Conservation (phyloP, 2,797 vertebrate genomes). For the Clarias pachynema region DNA sequence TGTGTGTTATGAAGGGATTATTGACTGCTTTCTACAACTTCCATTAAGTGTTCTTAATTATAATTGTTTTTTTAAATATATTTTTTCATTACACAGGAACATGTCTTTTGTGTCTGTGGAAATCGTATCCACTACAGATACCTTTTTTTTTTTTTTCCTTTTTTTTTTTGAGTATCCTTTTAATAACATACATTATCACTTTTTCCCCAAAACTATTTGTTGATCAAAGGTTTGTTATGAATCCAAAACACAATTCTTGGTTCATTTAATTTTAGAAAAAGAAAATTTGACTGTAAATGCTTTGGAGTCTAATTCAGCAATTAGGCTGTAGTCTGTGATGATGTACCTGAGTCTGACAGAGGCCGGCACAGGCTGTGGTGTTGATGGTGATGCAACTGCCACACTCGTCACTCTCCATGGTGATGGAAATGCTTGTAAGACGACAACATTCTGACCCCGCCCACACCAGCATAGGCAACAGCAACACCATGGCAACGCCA, state of each 20-base stretch:
- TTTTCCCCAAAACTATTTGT: no score
- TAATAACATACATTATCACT: background rate
- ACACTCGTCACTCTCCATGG: conserved; percentile 84
- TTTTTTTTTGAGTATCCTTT: background rate
- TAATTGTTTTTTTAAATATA: background rate
- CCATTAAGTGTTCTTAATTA: background rate
- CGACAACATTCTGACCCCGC: conserved; percentile 75
- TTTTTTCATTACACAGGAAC: background rate
- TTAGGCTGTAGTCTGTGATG: background rate
- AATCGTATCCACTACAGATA: background rate
- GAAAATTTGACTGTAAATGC: background rate
- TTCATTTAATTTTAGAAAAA: background rate
- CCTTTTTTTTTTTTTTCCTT: background rate
- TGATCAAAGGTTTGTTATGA: no score
- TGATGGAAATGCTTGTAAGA: conserved; percentile 78
- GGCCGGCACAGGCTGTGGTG: conserved; percentile 84
- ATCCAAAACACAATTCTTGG: background rate
- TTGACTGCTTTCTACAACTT: background rate
- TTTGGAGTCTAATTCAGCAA: background rate
- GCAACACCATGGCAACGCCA: conserved; percentile 79
- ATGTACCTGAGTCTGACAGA: conserved; percentile 83
- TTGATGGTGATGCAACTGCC: conserved; percentile 73
- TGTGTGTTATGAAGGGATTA: background rate
- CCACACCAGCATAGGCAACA: conserved; percentile 74
- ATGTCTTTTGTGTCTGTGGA: background rate